Evolutionary conservation across 1,140 invertebrate species (phyloP).

Genomic region (Philotrypesis tridentata): DNA sequence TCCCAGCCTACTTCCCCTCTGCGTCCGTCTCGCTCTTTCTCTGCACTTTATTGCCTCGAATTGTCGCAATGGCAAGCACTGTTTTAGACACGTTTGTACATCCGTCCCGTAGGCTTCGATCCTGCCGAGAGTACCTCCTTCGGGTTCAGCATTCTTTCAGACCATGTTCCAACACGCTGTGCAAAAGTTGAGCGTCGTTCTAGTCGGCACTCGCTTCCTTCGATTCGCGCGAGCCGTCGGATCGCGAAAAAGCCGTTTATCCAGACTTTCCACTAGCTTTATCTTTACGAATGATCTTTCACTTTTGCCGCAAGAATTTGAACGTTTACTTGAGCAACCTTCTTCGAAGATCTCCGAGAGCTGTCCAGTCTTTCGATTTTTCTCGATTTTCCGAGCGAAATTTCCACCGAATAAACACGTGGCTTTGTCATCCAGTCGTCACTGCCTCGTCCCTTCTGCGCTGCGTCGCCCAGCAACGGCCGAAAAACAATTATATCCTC

Average conservation of each 20-base stretch:
- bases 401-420: background rate
- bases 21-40: background rate
- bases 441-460: no score
- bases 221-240: background rate
- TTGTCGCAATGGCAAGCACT: background rate
- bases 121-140: background rate
- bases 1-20: background rate
- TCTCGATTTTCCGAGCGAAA: background rate
- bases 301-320: background rate
- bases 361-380: background rate
- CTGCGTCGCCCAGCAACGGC: no score
- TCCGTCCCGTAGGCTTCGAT: background rate
- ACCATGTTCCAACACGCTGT: background rate
- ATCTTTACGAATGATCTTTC: background rate
- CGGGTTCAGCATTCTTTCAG: background rate
- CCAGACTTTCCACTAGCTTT: background rate
- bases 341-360: background rate
- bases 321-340: no score
- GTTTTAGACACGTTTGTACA: background rate
- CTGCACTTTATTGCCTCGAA: no score
- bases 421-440: no score
- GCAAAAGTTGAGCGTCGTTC: no score
- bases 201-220: no score
- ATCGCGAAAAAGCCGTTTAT: background rate
- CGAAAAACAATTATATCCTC: no score